Base-by-base conservation (phyloP, 2,888 invertebrate species). In the Phragmatobia fuliginosa region DNA sequence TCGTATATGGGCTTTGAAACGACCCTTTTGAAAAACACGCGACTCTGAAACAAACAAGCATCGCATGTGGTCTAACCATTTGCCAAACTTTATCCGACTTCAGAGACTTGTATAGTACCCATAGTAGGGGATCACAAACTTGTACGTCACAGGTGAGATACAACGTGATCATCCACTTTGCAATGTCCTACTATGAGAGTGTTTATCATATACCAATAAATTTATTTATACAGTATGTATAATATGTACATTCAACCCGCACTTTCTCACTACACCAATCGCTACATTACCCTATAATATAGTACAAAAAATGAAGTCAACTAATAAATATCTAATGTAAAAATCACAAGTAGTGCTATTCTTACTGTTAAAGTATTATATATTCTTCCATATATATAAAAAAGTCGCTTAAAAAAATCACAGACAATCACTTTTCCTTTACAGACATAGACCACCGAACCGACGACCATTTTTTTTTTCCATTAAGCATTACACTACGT, bases 341-440 rank as follows among this genome's bases (percentile, higher is more conserved):
- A 81, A 94, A 95, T 95, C 95, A 95, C 95, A 95, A 92, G 92
- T 94, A 94, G 94, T 95, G 95, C 95, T 95, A 95, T 94, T 92
- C 95, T 95, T 95, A 95, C 90, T 93, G 94, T 94, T 95, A 94
- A 92, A 93, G 94, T 92, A 93, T 94, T 92, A 91, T 91, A 91
- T 90, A 91, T 91, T 92, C 86, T 93, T 92, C 88, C 92, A 91
- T 93, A 92, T 93, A 93, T 94, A 94, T 94, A 94, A 95, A 95
- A 95, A 95, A 94, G 95, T 95, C 94, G 95, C 95, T 94, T 95
- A 95, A 95, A 95, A 95, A 95, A 95, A 95, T 95, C 95, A 95
- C 95, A 95, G 95, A 95, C 95, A 95, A 95, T 95, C 94, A 94
- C 94, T 93, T 93, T 91, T 90, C 91, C 91, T 92, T 94, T 94